phyloP scores from a whole-genome alignment of 2,113 vertebrate genomes.

The Charina bottae region DNA sequence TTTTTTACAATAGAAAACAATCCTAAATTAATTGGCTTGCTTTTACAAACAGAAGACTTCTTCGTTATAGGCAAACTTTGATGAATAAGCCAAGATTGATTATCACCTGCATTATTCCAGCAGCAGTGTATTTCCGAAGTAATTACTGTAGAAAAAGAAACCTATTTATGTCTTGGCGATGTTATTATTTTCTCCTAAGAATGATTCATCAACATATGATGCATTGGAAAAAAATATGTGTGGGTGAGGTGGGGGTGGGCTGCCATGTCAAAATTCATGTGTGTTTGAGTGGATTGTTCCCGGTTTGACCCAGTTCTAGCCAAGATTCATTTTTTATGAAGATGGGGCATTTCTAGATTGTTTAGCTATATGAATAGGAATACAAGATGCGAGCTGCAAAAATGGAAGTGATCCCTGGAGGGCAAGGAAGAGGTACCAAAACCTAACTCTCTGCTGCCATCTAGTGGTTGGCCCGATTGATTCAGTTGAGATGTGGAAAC shows the following conservation, averaged over 20 bases:
- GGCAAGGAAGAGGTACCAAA: not conserved
- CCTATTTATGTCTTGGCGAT: constrained; percentile 59
- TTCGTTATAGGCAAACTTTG: constrained; percentile 47
- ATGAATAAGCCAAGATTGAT: constrained; percentile 62
- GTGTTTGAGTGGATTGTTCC: constrained; percentile 59
- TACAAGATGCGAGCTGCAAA: not conserved
- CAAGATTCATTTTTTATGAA: constrained; percentile 47
- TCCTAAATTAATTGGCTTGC: constrained; percentile 57
- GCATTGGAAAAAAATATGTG: constrained; percentile 34
- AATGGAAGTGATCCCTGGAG: not conserved
- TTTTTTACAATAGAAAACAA: constrained; percentile 35
- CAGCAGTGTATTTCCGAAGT: constrained; percentile 49
- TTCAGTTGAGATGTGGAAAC: not conserved
- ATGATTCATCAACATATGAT: constrained; percentile 60
- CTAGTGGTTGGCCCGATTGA: not conserved
- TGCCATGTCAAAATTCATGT: constrained; percentile 52
- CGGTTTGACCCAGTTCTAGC: constrained; percentile 46
- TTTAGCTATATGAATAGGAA: not conserved
- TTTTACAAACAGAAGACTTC: constrained; percentile 56
- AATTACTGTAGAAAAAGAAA: constrained; percentile 64
- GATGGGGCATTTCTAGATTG: constrained; percentile 32
- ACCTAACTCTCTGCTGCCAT: not conserved
- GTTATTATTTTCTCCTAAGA: constrained; percentile 32
- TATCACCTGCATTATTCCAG: constrained; percentile 57
- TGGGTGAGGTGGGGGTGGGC: not conserved